These are phyloP conservation scores for Anthopleura xanthogrammica DNA, from an alignment of 92 coral and sea anemone species.

Conservation along the genomic window DNA sequence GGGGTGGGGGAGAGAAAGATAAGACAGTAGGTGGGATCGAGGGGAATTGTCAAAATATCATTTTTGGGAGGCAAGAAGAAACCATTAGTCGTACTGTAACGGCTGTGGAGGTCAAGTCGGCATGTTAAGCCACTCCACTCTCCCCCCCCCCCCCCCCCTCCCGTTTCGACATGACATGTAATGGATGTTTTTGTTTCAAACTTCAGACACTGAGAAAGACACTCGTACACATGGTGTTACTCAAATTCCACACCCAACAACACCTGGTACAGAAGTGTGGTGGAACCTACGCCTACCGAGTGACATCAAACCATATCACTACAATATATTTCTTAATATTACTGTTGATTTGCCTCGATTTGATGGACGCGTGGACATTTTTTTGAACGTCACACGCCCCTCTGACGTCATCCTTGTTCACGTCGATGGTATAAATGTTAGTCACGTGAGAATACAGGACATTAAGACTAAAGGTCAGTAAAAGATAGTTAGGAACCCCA, in stretches of 20 bases:
- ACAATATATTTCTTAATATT: constrained; percentile 43
- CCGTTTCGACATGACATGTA: background rate
- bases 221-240: background rate
- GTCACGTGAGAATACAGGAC: constrained; percentile 23
- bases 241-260: constrained; percentile 38
- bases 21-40: too few relatives aligned
- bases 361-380: constrained; percentile 46
- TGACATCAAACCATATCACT: constrained; percentile 48
- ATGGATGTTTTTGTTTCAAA: too few relatives aligned
- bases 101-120: too few relatives aligned
- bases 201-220: background rate
- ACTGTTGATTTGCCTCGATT: constrained; percentile 46
- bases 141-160: too few relatives aligned
- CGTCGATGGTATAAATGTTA: constrained; percentile 34
- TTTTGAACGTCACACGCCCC: constrained; percentile 47
- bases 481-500: too few relatives aligned
- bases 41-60: too few relatives aligned
- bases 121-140: too few relatives aligned
- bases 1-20: too few relatives aligned
- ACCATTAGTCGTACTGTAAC: too few relatives aligned
- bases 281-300: constrained; percentile 60
- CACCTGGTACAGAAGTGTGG: constrained; percentile 65
- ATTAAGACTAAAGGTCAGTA: background rate
- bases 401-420: constrained; percentile 54
- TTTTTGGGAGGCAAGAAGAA: too few relatives aligned